Evolutionary conservation across 35 echinoderm and acorn worm species (phyloP).

Genomic region (Apostichopus japonicus): DNA sequence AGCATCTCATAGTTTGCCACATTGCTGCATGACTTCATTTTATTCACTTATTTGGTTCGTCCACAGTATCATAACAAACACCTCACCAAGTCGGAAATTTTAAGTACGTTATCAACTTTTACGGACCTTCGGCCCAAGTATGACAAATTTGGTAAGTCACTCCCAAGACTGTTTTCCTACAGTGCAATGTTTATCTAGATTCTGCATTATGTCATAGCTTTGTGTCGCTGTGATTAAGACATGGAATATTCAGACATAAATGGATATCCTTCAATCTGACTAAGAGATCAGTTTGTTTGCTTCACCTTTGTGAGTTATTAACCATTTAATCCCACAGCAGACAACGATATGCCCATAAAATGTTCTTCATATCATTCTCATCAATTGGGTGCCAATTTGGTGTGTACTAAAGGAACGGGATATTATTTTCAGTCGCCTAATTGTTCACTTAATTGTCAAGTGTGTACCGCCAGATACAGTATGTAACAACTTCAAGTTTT

Average conservation of each 20-base stretch:
- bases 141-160: slow-evolving; percentile 80
- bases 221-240: too few relatives aligned
- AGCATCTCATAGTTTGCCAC: background rate
- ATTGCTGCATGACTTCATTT: background rate
- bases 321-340: too few relatives aligned
- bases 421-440: too few relatives aligned
- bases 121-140: slow-evolving; percentile 76
- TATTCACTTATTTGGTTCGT: background rate
- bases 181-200: background rate
- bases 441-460: too few relatives aligned
- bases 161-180: background rate
- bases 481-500: too few relatives aligned
- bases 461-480: too few relatives aligned
- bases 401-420: too few relatives aligned
- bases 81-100: slow-evolving; percentile 71
- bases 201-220: background rate
- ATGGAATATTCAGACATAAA: too few relatives aligned
- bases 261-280: background rate
- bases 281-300: background rate
- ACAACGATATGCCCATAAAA: too few relatives aligned
- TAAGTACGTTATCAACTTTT: slow-evolving; percentile 68
- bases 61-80: slow-evolving; percentile 85
- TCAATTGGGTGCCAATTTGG: too few relatives aligned
- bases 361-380: too few relatives aligned
- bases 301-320: background rate